A percentile compares a stretch with the other conserved stretches of the same genome.
phyloP scores from a whole-genome alignment of 2,888 invertebrate species.

The Myopa testacea region DNA sequence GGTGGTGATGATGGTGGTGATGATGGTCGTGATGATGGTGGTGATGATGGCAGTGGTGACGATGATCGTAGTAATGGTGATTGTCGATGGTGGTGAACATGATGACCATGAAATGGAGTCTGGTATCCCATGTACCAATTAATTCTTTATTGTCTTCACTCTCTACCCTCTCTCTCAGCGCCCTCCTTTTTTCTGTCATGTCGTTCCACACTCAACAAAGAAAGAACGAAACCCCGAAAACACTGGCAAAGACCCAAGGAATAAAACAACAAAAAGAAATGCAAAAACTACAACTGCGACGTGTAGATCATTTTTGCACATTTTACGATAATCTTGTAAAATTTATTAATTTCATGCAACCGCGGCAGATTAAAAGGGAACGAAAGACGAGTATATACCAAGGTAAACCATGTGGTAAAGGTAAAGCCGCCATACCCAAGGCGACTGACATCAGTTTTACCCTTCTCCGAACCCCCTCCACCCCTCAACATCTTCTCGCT shows the following conservation, averaged over 20 bases:
- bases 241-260: not conserved
- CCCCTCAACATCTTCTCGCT: no score
- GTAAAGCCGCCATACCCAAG: not conserved
- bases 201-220: not conserved
- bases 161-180: not conserved
- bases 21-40: not conserved
- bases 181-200: not conserved
- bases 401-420: not conserved
- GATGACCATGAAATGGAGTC: no score
- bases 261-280: not conserved
- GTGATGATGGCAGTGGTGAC: no score
- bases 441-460: not conserved
- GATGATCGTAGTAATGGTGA: no score
- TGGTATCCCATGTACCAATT: no score
- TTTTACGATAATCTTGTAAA: slow-evolving; percentile 39
- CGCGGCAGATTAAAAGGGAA: slow-evolving; percentile 37
- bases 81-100: no score
- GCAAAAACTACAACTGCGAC: not conserved
- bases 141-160: no score
- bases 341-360: slow-evolving; percentile 35
- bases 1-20: not conserved
- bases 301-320: slow-evolving; percentile 26
- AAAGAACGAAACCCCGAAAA: not conserved
- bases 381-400: not conserved
- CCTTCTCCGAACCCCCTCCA: no score